A percentile compares a stretch with the other conserved stretches of the same genome.
Evolutionary conservation across 2,888 invertebrate species (phyloP).

Genomic region (Drosophila austrosaltans): DNA sequence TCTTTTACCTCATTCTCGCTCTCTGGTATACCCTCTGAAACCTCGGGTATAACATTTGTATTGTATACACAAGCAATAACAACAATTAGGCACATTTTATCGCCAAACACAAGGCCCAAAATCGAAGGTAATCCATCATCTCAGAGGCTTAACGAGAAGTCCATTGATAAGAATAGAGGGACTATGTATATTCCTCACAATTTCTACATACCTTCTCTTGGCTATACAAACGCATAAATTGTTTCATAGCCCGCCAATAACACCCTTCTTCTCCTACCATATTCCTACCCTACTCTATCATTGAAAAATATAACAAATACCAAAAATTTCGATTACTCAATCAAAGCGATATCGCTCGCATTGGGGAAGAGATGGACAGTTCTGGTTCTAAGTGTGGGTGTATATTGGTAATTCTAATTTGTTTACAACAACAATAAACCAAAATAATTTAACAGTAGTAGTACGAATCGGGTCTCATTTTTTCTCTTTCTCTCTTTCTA

Average conservation of each 20-base stretch:
- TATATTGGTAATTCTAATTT: slow-evolving; percentile 70
- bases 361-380: slow-evolving; percentile 25
- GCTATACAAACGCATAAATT: slow-evolving; percentile 71
- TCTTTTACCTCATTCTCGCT: slow-evolving; percentile 28
- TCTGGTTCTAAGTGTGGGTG: slow-evolving; percentile 20
- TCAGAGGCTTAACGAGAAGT: slow-evolving; percentile 69
- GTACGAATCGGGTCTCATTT: neutral
- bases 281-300: neutral
- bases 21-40: neutral
- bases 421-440: slow-evolving; percentile 73
- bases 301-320: slow-evolving; percentile 52
- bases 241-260: slow-evolving; percentile 52
- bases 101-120: slow-evolving; percentile 68
- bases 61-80: slow-evolving; percentile 47
- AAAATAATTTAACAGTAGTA: slow-evolving; percentile 41
- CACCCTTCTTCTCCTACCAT: neutral
- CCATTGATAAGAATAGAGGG: slow-evolving; percentile 63
- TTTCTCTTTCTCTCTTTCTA: neutral
- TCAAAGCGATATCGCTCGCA: slow-evolving; percentile 56
- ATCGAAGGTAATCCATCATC: slow-evolving; percentile 78
- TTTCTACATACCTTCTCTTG: slow-evolving; percentile 31
- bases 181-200: slow-evolving; percentile 1
- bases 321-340: slow-evolving; percentile 73
- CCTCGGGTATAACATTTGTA: slow-evolving; percentile 36
- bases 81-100: slow-evolving; percentile 72